Evolutionary conservation across 2,888 invertebrate species (phyloP).

Genomic region (Gisinianus flammeolus): DNA sequence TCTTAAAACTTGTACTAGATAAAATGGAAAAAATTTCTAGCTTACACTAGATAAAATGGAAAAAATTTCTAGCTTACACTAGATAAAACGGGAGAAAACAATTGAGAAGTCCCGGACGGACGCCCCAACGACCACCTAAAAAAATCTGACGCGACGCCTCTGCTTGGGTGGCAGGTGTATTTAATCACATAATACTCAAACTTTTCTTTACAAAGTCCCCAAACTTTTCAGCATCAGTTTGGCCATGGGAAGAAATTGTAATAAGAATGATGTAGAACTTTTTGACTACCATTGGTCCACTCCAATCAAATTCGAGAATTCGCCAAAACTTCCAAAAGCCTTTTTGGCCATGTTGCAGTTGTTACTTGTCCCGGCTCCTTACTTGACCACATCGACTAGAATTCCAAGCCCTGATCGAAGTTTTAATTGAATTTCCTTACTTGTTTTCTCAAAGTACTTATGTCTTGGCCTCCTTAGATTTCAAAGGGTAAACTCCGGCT

Average conservation of each 20-base stretch:
- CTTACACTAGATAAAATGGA: too few relatives aligned
- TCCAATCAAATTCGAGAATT: background rate
- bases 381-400: background rate
- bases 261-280: background rate
- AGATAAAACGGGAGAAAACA: too few relatives aligned
- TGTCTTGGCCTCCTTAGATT: background rate
- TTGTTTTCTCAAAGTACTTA: background rate
- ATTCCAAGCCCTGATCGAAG: background rate
- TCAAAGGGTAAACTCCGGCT: background rate
- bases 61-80: too few relatives aligned
- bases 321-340: background rate
- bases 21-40: too few relatives aligned
- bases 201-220: background rate
- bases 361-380: background rate
- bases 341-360: background rate
- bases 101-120: too few relatives aligned
- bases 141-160: too few relatives aligned
- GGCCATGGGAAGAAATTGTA: background rate
- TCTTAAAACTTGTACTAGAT: too few relatives aligned
- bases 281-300: background rate
- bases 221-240: background rate
- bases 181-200: background rate
- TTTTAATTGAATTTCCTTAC: background rate
- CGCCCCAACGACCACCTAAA: too few relatives aligned
- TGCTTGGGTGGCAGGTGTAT: background rate